These are phyloP conservation scores for Nebria ingens DNA, from an alignment of 1,140 invertebrate genomes.

Conservation along the genomic window DNA sequence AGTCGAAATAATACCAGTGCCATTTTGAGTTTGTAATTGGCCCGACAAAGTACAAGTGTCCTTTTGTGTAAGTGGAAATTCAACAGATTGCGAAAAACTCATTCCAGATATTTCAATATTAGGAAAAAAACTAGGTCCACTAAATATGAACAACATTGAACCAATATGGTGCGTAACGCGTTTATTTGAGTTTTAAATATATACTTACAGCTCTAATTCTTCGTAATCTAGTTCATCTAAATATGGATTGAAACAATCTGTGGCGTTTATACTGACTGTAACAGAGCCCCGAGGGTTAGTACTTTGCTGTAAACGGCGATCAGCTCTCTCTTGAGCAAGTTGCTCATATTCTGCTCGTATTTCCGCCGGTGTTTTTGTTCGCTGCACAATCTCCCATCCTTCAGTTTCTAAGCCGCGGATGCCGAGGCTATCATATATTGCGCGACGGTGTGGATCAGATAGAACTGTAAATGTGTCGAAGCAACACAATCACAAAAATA, in stretches of 20 bases:
- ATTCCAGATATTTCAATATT: slow-evolving; percentile 82
- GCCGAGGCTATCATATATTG: slow-evolving; percentile 72
- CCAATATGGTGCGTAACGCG: slow-evolving; percentile 25
- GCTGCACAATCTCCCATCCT: slow-evolving; percentile 83
- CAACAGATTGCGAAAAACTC: slow-evolving; percentile 84
- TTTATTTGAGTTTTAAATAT: too few species aligned
- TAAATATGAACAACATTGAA: too few species aligned
- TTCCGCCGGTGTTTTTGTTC: slow-evolving; percentile 83
- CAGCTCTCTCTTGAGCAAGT: slow-evolving; percentile 65
- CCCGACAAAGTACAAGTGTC: slow-evolving; percentile 75
- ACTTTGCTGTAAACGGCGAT: slow-evolving; percentile 69
- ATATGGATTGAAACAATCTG: slow-evolving; percentile 80
- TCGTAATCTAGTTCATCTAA: slow-evolving; percentile 42
- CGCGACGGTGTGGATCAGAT: slow-evolving; percentile 63
- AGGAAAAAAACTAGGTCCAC: slow-evolving; percentile 47
- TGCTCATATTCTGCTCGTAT: slow-evolving; percentile 91
- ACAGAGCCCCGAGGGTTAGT: slow-evolving; percentile 86
- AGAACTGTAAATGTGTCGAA: slow-evolving; percentile 56
- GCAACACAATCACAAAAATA: background rate
- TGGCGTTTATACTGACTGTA: slow-evolving; percentile 82
- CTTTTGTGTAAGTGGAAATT: slow-evolving; percentile 76
- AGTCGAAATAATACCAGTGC: slow-evolving; percentile 47
- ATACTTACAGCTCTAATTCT: slow-evolving; percentile 27
- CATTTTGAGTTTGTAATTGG: slow-evolving; percentile 75
- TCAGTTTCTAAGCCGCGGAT: slow-evolving; percentile 76